These are phyloP conservation scores for Augochlora pura DNA, from an alignment of 1,140 invertebrate genomes.

Conservation along the genomic window DNA sequence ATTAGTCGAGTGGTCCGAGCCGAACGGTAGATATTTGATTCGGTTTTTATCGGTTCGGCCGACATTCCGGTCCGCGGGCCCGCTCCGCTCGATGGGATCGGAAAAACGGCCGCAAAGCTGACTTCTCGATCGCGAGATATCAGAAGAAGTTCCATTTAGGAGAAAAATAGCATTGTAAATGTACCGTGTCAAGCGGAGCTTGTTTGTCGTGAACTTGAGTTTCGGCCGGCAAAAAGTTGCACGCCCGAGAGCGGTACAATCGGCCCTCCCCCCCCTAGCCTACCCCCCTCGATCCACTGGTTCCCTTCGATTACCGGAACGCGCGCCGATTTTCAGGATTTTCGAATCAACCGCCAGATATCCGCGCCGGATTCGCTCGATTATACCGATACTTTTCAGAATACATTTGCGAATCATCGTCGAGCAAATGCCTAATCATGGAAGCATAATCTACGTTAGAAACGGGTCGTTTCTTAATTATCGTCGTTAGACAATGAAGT, in stretches of 20 bases:
- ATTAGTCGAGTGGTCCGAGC: conserved; percentile 56
- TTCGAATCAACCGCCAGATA: not conserved
- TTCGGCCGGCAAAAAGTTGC: conserved; percentile 35
- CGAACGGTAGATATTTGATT: conserved; percentile 64
- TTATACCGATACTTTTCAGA: too few species aligned
- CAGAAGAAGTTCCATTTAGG: conserved; percentile 60
- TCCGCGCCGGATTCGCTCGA: not conserved
- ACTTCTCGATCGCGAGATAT: conserved; percentile 59
- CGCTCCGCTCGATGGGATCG: conserved; percentile 45
- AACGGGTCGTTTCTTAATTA: too few species aligned
- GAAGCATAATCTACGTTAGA: too few species aligned
- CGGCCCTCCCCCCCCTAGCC: not conserved
- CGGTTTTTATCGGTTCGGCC: conserved; percentile 61
- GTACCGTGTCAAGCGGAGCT: conserved; percentile 38
- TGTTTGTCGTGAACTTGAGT: conserved; percentile 48
- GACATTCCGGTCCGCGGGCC: conserved; percentile 54
- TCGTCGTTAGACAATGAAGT: too few species aligned
- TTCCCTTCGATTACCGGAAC: not conserved
- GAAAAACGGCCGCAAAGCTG: conserved; percentile 56
- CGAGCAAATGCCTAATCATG: too few species aligned
- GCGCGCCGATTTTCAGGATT: not conserved
- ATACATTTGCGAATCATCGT: too few species aligned
- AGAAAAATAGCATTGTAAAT: conserved; percentile 59
- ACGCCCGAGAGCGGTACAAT: not conserved
- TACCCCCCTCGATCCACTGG: not conserved